phyloP scores from a whole-genome alignment of 2,113 vertebrate genomes.

The Procavia capensis region DNA sequence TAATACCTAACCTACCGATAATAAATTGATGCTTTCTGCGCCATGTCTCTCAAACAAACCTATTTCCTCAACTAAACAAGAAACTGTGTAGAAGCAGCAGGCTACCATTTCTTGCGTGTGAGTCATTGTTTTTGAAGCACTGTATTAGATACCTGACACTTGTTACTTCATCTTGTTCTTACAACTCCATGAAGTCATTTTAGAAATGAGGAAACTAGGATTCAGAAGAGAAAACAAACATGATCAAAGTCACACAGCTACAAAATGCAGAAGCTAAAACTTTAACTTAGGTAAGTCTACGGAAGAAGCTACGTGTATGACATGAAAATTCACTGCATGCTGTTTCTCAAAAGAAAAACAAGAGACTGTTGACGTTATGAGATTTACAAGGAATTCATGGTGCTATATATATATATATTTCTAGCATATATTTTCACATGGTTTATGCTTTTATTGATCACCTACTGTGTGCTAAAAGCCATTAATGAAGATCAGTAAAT shows the following conservation, averaged over 20 bases:
- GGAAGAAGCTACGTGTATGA: not conserved
- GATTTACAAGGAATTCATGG: not conserved
- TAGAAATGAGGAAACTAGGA: constrained; percentile 9
- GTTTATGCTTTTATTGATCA: constrained; percentile 22
- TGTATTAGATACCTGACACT: not conserved
- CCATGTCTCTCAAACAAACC: not conserved
- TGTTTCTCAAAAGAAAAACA: not conserved
- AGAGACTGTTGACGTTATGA: not conserved
- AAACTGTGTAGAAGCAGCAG: not conserved
- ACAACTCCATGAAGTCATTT: not conserved
- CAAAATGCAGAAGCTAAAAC: not conserved
- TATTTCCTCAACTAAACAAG: not conserved
- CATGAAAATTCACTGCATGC: not conserved
- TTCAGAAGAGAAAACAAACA: constrained; percentile 25
- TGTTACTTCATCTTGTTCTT: constrained; percentile 14
- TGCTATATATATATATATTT: not conserved
- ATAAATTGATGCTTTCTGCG: not conserved
- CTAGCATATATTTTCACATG: not conserved
- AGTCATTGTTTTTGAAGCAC: not conserved
- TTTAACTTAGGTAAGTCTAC: not conserved
- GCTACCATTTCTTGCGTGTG: not conserved
- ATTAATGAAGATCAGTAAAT: constrained; percentile 9
- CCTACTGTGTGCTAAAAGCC: not conserved
- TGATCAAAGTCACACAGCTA: not conserved
- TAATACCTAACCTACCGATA: not conserved